Base-by-base conservation (phyloP, 2,888 invertebrate genomes). In the Andrena minutula region DNA sequence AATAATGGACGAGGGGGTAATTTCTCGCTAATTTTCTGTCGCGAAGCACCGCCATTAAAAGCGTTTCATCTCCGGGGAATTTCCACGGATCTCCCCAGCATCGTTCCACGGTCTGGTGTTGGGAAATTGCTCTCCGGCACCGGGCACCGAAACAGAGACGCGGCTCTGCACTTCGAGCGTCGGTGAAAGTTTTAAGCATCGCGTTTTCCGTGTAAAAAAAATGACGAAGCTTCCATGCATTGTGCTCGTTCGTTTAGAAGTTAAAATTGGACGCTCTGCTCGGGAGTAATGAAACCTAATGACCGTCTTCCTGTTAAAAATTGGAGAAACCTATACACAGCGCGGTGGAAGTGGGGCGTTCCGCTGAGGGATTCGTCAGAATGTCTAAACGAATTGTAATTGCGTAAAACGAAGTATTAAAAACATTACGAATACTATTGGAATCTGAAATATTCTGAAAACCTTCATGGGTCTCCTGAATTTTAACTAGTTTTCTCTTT, bases 141-240 rank as follows among this genome's bases (percentile, higher is more conserved):
- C 30, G 10, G 8, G 56, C 56, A 23, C 41, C 20, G 72, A 23
- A 61, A 63, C 63, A 8, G 7, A n/a, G 20, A 56, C 35, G 64
- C 35, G 10, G 23, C 12, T 63, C 63, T 53, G 41, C 41, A 23
- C 70, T 30, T 23, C 51, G 16, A 65, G 23, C 41, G 16, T 35
- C 20, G 51, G 77, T 53, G 77, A 77, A 77, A 77, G 77, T 77
- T 60, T 35, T 8, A 10, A 23, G 16, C 10, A 12, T 26, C 28
- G 23, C 35, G 58, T n/a, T 58, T 41, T 58, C 30, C 49, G 63
- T 49, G 23, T 16, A 28, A 61, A 61, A 35, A 35, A 60, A 75
- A 61, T 32, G 53, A 68, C 56, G 26, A 35, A 75, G 16, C 3
- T 23, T 16, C 64, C 56, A 10, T 26, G 75, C 16, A 53, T 63